These are phyloP conservation scores for Rhamphomyia laevipes DNA, from an alignment of 2,888 invertebrate genomes.

Conservation along the genomic window DNA sequence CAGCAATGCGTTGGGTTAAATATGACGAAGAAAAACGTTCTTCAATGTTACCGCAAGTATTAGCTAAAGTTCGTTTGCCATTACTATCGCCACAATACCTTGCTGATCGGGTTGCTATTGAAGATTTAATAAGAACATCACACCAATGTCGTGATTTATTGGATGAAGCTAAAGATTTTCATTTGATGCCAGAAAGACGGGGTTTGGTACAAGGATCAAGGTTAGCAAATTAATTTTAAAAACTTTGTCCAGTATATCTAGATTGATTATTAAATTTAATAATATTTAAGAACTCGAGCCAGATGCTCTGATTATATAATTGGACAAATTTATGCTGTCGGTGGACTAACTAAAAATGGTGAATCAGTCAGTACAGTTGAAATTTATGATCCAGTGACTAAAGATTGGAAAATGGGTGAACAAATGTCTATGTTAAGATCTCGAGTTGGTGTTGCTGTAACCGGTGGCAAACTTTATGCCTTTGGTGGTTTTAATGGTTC, in stretches of 20 bases:
- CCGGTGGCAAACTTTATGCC: constrained; percentile 64
- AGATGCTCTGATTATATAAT: constrained; percentile 60
- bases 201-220: constrained; percentile 61
- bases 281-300: constrained; percentile 48
- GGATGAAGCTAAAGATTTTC: constrained; percentile 81
- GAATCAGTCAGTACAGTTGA: constrained; percentile 77
- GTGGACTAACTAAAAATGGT: constrained; percentile 72
- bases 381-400: constrained; percentile 60
- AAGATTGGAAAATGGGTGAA: constrained; percentile 66
- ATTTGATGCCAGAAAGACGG: constrained; percentile 73
- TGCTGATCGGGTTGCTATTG: constrained; percentile 67
- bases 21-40: constrained; percentile 47
- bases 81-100: constrained; percentile 70
- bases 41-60: constrained; percentile 51
- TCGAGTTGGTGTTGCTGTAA: constrained; percentile 72
- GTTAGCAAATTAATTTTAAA: constrained; percentile 4
- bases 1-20: constrained; percentile 70
- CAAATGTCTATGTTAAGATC: constrained; percentile 77
- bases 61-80: constrained; percentile 66
- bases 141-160: constrained; percentile 73
- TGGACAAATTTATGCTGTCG: constrained; percentile 77
- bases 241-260: neutral
- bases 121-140: constrained; percentile 62
- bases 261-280: neutral
- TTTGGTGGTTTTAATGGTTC: constrained; percentile 79